Evolutionary conservation across 2,888 invertebrate species (phyloP), one percentile per base, ranked within the genome.

Genomic region (Plebejus argus): DNA sequence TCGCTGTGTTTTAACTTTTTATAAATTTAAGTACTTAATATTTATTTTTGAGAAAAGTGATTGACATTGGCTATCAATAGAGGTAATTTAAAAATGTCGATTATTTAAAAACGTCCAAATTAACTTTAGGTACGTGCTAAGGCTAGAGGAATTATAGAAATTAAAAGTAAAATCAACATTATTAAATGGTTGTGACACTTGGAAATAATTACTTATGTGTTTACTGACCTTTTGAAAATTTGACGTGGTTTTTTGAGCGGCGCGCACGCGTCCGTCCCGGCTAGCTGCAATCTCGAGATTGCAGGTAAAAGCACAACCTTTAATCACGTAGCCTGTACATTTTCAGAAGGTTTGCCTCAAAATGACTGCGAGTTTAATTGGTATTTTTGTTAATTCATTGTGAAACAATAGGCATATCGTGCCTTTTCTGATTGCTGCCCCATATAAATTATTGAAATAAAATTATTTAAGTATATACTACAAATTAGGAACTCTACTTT

Each of bases 381-480:
- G 7, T 53, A 74, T 74, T 74, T 72, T 74, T 53, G 74, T 74
- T 74, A 49, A 74, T 53, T 74, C 53, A 74, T 74, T 35, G 39
- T 53, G 53, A 49, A 74, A 74, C 49, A 49, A 49, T 71, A 71
- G 35, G 20, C 12, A n/a, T 5, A 33, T 4, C 15, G 10, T 45
- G 45, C 45, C 45, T 45, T 45, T 45, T 45, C 45, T 4, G 39
- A 0, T 35, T 35, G 35, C 35, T 39, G 33, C 39, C 28, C n/a
- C 23, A 8, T 39, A 35, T 33, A 35, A 35, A 70, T n/a, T 70
- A 70, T 70, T 35, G 39, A 35, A 66, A 70, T 39, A 35, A 70
- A 35, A 70, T 18, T 70, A 70, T 70, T 35, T 33, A 8, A 12
- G 35, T n/a, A 35, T n/a, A n/a, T n/a, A n/a, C 18, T 35, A 70